Evolutionary conservation across 2,797 vertebrate genomes (phyloP), one percentile per base, ranked within the genome.

Genomic region (Stomatorhinus walkeri): DNA sequence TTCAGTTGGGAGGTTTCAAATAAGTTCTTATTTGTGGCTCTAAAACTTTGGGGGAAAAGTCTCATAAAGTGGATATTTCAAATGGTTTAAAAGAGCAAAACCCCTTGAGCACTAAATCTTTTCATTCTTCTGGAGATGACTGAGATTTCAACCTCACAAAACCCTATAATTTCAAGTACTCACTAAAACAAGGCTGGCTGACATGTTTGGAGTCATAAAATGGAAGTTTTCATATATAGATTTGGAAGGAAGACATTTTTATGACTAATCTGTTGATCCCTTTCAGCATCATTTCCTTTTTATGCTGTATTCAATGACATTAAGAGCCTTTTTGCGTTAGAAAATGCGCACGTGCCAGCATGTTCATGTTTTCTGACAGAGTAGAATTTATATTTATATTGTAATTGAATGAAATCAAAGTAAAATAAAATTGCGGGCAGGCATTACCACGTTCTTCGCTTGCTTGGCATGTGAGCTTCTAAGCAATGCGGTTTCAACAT

Each of bases 101-200:
- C 28, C 90, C 89, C 90, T 90, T 91, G 91, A 91, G 91, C 91
- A 91, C 91, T 91, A 91, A 91, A 91, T 93, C 91, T 90, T 89
- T 87, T 89, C 88, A 87, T 85, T 90, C 61, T 88, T 93, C 83
- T 86, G 85, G 90, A 89, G 85, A 89, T 90, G 89, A 91, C 90
- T 91, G 87, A 49, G 89, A 79, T 89, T 84, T 88, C 89, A 90
- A 81, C n/a, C 72, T 89, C 24, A 72, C 88, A 85, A 76, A 91
- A 88, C 90, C 76, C 90, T 91, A 89, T 93, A 91, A 92, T 92
- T 92, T 92, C 88, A 88, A 76, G 88, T 88, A 40, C 87, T 89
- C 76, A 89, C 52, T 88, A 49, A 90, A 87, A 87, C 87, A 52
- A 52, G 56, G 49, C 3, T 61, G 22, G 28, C 19, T 24, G 22